phyloP scores from a whole-genome alignment of 2,113 vertebrate genomes.

The Stigmatopora argus region DNA sequence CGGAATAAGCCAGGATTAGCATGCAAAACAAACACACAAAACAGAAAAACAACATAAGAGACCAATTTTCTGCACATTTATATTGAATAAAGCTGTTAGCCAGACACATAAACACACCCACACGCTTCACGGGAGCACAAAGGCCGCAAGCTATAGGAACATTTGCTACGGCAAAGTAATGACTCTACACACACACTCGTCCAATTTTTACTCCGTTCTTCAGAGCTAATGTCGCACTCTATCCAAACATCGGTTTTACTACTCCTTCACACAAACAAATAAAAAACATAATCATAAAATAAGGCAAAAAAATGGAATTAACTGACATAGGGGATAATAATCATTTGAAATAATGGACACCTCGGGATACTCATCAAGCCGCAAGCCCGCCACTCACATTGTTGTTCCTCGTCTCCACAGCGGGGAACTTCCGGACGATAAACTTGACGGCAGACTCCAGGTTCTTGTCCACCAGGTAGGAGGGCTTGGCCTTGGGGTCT shows the following conservation, averaged over 20 bases:
- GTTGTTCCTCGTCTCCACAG: constrained; percentile 96
- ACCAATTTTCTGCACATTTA: constrained; percentile 58
- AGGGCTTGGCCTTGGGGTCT: constrained; percentile 97
- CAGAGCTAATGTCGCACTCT: background rate
- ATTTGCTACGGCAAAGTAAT: constrained; percentile 29
- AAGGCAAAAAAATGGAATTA: background rate
- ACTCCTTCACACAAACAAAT: background rate
- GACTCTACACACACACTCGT: constrained; percentile 6
- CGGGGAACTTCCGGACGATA: constrained; percentile 96
- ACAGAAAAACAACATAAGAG: constrained; percentile 65
- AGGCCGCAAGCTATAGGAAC: constrained; percentile 36
- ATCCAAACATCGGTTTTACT: background rate
- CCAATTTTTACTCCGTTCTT: background rate
- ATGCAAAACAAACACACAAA: constrained; percentile 90
- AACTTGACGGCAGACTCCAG: constrained; percentile 98
- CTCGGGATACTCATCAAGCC: background rate
- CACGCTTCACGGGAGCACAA: constrained; percentile 3
- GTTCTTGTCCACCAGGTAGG: constrained; percentile 97
- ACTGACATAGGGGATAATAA: background rate
- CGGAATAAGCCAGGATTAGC: constrained; percentile 98
- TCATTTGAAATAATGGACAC: background rate
- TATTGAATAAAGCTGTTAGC: constrained; percentile 61
- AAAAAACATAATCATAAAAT: background rate
- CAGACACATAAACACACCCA: background rate
- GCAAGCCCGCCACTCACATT: constrained; percentile 83